phyloP scores from a whole-genome alignment of 2,797 vertebrate genomes.

The Oreochromis grahami region DNA sequence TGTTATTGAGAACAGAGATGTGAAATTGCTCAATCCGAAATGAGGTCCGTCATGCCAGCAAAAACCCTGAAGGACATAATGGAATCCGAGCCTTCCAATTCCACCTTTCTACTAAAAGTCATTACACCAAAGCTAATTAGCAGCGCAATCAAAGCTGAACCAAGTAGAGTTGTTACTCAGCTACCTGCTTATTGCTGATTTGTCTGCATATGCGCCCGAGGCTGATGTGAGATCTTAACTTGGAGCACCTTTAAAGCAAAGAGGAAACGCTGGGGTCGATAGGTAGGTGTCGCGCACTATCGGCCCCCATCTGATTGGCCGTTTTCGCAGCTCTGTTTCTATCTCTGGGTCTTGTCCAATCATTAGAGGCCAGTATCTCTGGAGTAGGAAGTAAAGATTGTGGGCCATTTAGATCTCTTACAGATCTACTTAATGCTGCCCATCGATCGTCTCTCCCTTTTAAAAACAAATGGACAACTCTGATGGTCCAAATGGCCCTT shows the following conservation, averaged over 20 bases:
- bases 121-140: slow-evolving; percentile 53
- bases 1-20: slow-evolving; percentile 12
- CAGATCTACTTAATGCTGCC: slow-evolving; percentile 78
- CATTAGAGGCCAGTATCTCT: slow-evolving; percentile 73
- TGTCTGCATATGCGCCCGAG: not conserved
- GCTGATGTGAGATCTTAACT: slow-evolving; percentile 35
- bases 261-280: slow-evolving; percentile 30
- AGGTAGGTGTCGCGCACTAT: slow-evolving; percentile 37
- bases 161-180: not conserved
- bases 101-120: slow-evolving; percentile 27
- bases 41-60: not conserved
- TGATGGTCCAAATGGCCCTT: slow-evolving; percentile 74
- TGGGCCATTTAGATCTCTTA: slow-evolving; percentile 77
- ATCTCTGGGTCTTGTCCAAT: slow-evolving; percentile 63
- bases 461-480: slow-evolving; percentile 79
- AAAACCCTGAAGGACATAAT: not conserved
- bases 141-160: slow-evolving; percentile 11
- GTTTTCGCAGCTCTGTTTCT: slow-evolving; percentile 50
- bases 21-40: slow-evolving; percentile 10
- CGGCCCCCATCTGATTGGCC: slow-evolving; percentile 58
- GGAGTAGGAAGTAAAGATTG: slow-evolving; percentile 76
- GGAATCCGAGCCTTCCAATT: slow-evolving; percentile 23
- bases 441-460: slow-evolving; percentile 71
- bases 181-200: slow-evolving; percentile 34
- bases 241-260: not conserved